A percentile compares a stretch with the other conserved stretches of the same genome.
These are phyloP conservation scores for Bursaphelenchus mucronatus DNA, from an alignment of 1,140 invertebrate species.

Conservation along the genomic window DNA sequence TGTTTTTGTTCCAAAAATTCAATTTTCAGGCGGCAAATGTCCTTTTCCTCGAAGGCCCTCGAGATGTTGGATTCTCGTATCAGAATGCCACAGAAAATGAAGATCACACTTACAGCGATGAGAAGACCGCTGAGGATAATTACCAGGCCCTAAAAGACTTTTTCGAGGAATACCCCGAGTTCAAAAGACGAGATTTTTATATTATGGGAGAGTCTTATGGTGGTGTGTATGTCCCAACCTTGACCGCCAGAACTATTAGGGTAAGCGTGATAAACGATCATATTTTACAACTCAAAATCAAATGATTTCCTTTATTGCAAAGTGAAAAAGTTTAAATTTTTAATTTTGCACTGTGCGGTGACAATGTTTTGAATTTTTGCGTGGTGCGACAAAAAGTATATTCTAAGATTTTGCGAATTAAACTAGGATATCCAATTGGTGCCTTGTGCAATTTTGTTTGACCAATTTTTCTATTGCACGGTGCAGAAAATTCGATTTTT, in stretches of 20 bases:
- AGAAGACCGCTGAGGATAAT: conserved; percentile 57
- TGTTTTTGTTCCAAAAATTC: too few species aligned
- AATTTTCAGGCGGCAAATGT: neutral
- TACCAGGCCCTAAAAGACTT: conserved; percentile 64
- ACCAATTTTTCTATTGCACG: too few species aligned
- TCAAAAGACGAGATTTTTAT: conserved; percentile 62
- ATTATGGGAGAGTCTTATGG: conserved; percentile 64
- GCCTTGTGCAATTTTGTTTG: too few species aligned
- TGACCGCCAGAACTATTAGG: conserved; percentile 53
- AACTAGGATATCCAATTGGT: too few species aligned
- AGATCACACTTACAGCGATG: conserved; percentile 15
- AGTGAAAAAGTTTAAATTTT: too few species aligned
- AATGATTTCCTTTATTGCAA: too few species aligned
- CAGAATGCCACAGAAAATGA: conserved; percentile 7
- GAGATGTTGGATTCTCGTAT: conserved; percentile 38
- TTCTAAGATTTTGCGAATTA: too few species aligned
- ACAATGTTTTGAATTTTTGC: too few species aligned
- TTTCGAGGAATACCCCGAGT: conserved; percentile 65
- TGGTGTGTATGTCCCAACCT: conserved; percentile 63
- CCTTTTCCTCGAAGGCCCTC: conserved; percentile 42
- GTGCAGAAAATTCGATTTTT: too few species aligned
- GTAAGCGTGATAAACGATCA: conserved; percentile 35
- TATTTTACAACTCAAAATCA: too few species aligned
- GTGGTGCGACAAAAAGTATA: too few species aligned
- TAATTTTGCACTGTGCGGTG: too few species aligned